Evolutionary conservation across 2,888 invertebrate genomes (phyloP), one percentile per base, ranked within the genome.

Genomic region (Polyploca ridens): DNA sequence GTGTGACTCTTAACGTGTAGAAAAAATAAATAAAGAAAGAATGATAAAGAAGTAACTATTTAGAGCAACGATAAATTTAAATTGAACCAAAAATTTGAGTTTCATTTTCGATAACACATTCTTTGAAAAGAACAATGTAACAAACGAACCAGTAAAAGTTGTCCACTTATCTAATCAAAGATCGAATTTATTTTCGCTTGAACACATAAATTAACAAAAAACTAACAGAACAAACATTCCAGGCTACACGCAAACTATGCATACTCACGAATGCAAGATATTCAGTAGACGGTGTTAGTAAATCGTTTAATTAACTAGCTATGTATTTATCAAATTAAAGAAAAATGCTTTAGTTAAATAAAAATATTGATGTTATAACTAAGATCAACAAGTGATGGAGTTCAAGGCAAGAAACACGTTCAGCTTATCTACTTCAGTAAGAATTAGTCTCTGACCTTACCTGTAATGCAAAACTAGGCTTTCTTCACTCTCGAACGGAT

Each of bases 401-500:
- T 11, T 41, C 13, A 13, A 13, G 13, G 41, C 41, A 13, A 41
- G 41, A 13, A 41, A 41, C 41, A 13, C 41, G 13, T 41, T 10
- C 8, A 13, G 0, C 6, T 7, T 7, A 7, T 13, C 13, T 13
- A 13, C 0, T 3, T 38, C 8, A 11, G 3, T 41, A 13, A 38
- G 2, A 14, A 14, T 14, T 5, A 14, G 4, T 44, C 44, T 41
- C 27, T 27, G 27, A 41, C 46, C 74, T 76, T 69, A 94, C 94
- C 93, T 93, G 72, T 94, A 96, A 81, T 95, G 90, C 64, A 90
- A 75, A 4, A 86, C 84, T 65, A 95, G 85, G 27, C 83, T 90
- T 0, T 93, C 93, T 58, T 91, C 89, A 68, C 84, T 94, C 72
- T 95, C 95, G 62, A 94, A 82, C 1, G 95, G 95, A 71, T 95